These are phyloP conservation scores for Carettochelys insculpta DNA, from an alignment of 2,113 vertebrate genomes.

Conservation along the genomic window DNA sequence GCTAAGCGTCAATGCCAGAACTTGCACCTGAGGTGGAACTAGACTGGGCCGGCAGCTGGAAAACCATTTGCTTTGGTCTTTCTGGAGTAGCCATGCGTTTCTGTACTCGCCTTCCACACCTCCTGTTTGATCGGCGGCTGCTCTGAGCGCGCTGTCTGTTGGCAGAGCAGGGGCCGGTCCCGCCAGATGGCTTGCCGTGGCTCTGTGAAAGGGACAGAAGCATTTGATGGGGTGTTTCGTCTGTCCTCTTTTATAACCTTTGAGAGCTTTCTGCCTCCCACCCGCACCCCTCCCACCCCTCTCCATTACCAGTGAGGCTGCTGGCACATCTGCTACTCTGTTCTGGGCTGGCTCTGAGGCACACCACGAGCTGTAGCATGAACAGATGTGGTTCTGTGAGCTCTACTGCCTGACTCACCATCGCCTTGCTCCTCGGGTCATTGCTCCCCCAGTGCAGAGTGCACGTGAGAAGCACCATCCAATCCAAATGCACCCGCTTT, in stretches of 20 bases:
- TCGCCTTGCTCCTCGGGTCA: not conserved
- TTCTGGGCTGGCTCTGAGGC: not conserved
- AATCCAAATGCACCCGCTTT: not conserved
- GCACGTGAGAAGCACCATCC: not conserved
- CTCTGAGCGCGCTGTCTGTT: not conserved
- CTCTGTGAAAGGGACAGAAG: slow-evolving; percentile 37
- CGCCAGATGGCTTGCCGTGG: not conserved
- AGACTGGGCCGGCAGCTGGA: not conserved
- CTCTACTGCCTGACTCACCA: not conserved
- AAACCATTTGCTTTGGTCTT: not conserved
- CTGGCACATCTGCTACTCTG: not conserved
- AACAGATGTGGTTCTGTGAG: not conserved
- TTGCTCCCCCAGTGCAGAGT: not conserved
- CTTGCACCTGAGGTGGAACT: not conserved
- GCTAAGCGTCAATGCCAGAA: not conserved
- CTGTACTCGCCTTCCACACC: slow-evolving; percentile 55
- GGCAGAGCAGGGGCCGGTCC: not conserved
- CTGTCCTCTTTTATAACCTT: not conserved
- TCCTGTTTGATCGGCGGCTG: not conserved
- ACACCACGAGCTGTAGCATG: not conserved
- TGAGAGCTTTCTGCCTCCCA: not conserved
- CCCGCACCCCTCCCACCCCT: accelerated
- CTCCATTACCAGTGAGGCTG: not conserved
- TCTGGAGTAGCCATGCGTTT: not conserved
- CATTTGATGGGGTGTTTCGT: not conserved